Evolutionary conservation across 2,888 invertebrate species (phyloP), one percentile per base, ranked within the genome.

Genomic region (Unio pictorum): DNA sequence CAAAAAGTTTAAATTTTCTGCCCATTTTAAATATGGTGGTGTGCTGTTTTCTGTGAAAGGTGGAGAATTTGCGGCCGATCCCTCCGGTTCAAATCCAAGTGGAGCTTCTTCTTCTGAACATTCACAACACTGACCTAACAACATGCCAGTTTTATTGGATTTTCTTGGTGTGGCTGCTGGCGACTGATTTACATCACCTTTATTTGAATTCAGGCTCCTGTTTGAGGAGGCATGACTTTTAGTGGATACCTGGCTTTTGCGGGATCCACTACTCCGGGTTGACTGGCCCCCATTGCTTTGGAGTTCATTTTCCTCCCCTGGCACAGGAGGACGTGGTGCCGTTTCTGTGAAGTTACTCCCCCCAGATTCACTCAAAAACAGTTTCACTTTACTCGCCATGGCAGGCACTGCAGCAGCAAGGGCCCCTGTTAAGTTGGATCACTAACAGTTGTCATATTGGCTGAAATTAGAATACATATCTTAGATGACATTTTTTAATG

Each of bases 1-100:
- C 82, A 98, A 92, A 87, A 94, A 93, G 89, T 94, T 94, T 86
- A 98, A 92, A 85, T 94, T 95, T 83, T 94, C 93, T 63, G 97
- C 96, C 97, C 98, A 98, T 89, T 94, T 94, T 87, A 95, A 92
- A 91, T 95, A 96, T 94, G 93, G 83, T 94, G 94, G 84, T 93
- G 89, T 86, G 75, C 87, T 84, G 78, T 86, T 88, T 77, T 90
- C 89, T 55, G 87, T 86, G 69, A 88, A 89, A 3, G 87, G 88
- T 15, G 89, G 88, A 18, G 91, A 90, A 79, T 87, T 88, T 20
- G 91, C 90, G 69, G 91, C 91, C 81, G 92, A 91, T 79, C 92
- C 93, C 87, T 92, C 92, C 68, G 92, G 92, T 83, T 92, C 92
- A 85, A 92, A 92, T 69, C 92, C 92, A 83, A 92, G 88, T 69